Conservation (phyloP, 1,140 invertebrate genomes). For the Diachasmimorpha longicaudata region DNA sequence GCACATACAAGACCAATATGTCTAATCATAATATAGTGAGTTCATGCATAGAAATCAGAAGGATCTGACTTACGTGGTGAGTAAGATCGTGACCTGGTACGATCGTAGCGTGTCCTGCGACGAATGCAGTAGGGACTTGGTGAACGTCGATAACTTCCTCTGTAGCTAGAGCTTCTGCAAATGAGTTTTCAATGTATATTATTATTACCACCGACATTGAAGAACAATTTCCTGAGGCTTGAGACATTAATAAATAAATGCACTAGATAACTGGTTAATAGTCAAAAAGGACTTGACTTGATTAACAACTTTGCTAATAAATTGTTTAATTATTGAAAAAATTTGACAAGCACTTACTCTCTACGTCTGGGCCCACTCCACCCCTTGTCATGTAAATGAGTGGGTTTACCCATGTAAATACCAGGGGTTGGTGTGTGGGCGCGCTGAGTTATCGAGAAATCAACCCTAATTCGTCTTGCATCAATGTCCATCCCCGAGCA, state of each 20-base stretch:
- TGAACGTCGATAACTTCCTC: slow-evolving; percentile 64
- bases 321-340: background rate
- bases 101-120: slow-evolving; percentile 71
- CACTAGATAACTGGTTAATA: no score
- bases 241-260: no score
- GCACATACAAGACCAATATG: slow-evolving; percentile 30
- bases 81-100: slow-evolving; percentile 82
- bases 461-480: slow-evolving; percentile 90
- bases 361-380: slow-evolving; percentile 52
- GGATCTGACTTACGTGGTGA: slow-evolving; percentile 78
- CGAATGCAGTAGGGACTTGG: slow-evolving; percentile 70
- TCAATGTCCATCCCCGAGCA: slow-evolving; percentile 95
- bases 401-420: slow-evolving; percentile 96
- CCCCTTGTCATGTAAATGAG: slow-evolving; percentile 59
- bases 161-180: slow-evolving; percentile 43
- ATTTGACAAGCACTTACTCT: slow-evolving; percentile 61
- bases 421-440: slow-evolving; percentile 98
- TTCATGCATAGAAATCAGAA: slow-evolving; percentile 26
- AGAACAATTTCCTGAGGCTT: background rate
- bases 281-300: no score
- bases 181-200: background rate
- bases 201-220: no score
- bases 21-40: slow-evolving; percentile 45
- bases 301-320: no score
- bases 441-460: slow-evolving; percentile 96